These are phyloP conservation scores for Nesoenas mayeri DNA, from an alignment of 2,113 vertebrate species.

Conservation along the genomic window DNA sequence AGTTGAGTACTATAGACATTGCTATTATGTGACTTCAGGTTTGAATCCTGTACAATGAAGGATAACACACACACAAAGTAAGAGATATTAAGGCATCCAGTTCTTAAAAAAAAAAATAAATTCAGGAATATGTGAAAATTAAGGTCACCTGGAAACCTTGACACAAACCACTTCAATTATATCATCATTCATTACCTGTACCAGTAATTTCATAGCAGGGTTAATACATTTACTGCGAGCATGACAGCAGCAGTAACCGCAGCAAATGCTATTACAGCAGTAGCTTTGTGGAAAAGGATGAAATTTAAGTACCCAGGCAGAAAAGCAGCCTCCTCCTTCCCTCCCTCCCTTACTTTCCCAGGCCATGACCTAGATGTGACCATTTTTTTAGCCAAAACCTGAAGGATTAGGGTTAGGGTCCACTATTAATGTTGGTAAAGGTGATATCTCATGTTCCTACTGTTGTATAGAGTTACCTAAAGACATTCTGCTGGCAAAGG, in stretches of 20 bases:
- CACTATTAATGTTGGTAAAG: background rate
- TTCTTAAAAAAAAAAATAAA: background rate
- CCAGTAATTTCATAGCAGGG: background rate
- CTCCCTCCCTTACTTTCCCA: no score
- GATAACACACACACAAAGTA: background rate
- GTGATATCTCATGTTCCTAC: background rate
- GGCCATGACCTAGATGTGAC: background rate
- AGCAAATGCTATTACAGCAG: background rate
- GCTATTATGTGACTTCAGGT: background rate
- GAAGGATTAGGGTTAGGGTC: background rate
- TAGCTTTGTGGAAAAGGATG: background rate
- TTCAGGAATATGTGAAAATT: background rate
- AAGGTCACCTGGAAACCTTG: background rate
- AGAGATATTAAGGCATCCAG: background rate
- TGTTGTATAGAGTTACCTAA: background rate
- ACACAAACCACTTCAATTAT: background rate
- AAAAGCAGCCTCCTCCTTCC: background rate
- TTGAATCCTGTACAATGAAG: background rate
- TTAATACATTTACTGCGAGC: background rate
- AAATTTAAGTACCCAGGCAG: background rate
- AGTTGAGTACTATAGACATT: accelerated
- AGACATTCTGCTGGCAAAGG: background rate
- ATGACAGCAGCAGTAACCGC: background rate
- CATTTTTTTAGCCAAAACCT: background rate
- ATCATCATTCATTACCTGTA: background rate